Conservation (phyloP, 1,140 invertebrate species). For the Gryon sp. region DNA sequence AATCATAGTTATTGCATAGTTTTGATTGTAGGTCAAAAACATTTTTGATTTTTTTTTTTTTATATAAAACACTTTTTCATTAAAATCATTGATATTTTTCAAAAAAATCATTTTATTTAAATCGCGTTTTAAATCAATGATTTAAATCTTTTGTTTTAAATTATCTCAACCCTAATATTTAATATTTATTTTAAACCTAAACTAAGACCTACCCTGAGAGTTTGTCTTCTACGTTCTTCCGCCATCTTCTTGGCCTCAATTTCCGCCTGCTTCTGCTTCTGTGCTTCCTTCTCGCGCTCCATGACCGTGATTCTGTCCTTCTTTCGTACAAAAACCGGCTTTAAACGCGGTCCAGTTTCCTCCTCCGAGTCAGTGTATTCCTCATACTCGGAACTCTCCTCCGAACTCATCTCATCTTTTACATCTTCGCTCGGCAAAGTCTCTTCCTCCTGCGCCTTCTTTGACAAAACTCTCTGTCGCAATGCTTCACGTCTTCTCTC, state of each 20-base stretch:
- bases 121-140: too few species aligned
- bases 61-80: too few species aligned
- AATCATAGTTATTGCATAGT: too few species aligned
- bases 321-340: constrained; percentile 98
- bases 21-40: too few species aligned
- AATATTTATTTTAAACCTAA: neutral
- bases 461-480: constrained; percentile 84
- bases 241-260: constrained; percentile 82
- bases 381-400: constrained; percentile 89
- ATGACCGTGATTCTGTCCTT: constrained; percentile 96
- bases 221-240: constrained; percentile 86
- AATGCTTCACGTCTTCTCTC: constrained; percentile 87
- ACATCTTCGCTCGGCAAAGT: constrained; percentile 85
- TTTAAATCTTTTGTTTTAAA: too few species aligned
- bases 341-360: constrained; percentile 92
- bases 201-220: constrained; percentile 83
- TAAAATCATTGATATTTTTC: too few species aligned
- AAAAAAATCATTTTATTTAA: too few species aligned
- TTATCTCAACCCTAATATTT: too few species aligned
- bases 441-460: constrained; percentile 84
- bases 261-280: constrained; percentile 89
- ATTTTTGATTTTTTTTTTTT: too few species aligned
- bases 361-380: constrained; percentile 95
- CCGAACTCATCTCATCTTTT: constrained; percentile 87
- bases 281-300: constrained; percentile 94